Base-by-base conservation (phyloP, 1,140 invertebrate species). In the Penaeus indicus region DNA sequence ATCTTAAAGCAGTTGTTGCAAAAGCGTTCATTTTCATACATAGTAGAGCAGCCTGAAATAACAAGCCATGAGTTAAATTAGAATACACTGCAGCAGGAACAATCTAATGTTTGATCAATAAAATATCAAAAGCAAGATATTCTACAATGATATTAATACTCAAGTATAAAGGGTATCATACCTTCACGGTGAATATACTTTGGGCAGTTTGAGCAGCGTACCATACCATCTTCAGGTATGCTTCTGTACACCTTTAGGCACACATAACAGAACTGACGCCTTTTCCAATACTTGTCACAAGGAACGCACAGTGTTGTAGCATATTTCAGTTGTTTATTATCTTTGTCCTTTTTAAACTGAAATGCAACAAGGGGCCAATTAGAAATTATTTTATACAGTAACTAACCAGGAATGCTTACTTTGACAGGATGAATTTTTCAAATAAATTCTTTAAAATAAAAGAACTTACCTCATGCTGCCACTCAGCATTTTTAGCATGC, bases 241-340 rank as follows among this genome's bases (percentile, higher is more conserved):
- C 90, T 90, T 78, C 85, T 83, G 82, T 90, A 90, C 8, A 90
- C 90, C 72, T 87, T 90, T 32, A 90, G 61, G 60, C 90, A 90
- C 47, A 90, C 90, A 38, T 88, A 90, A 72, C 90, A 90, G 62
- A 89, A 90, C 87, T 90, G 90, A 47, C 90, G 84, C 42, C 90
- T 47, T 64, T 90, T 90, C 90, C 90, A 90, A 21, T 92, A 94
- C 93, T 94, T 94, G 32, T 93, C 94, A 90, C 94, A 94, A 67
- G 94, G 93, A 64, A 94, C 93, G 87, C 94, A 94, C 7, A 94
- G 91, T 0, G 94, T 94, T 3, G 93, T 93, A 61, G 94, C 93
- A 89, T 94, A 94, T 80, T 93, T 92, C 67, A 93, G 91, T 60
- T 92, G 93, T 81, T 94, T 94, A 91, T 93, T 94, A 21, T 94